phyloP scores from a whole-genome alignment of 1,140 invertebrate species.

The Maconellicoccus hirsutus region DNA sequence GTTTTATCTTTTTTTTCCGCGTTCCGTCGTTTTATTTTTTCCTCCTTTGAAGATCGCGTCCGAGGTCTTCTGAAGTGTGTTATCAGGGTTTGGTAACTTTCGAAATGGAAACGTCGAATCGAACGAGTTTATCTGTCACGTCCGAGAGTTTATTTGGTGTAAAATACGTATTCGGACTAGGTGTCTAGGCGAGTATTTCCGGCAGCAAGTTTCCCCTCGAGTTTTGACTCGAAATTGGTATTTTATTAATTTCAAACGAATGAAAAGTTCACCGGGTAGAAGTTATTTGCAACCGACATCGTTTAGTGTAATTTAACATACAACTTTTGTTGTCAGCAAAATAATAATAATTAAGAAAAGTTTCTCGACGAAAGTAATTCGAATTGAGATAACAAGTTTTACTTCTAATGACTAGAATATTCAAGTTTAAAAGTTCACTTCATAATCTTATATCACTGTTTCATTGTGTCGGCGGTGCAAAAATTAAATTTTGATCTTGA shows the following conservation, averaged over 20 bases:
- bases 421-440: not conserved
- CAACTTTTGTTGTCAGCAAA: conserved; percentile 4
- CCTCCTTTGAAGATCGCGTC: no score
- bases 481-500: not conserved
- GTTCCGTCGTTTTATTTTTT: no score
- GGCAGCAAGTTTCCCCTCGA: no score
- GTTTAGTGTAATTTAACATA: not conserved
- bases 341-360: conserved; percentile 10
- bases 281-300: not conserved
- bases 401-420: conserved; percentile 5
- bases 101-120: no score
- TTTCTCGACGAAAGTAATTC: conserved; percentile 8
- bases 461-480: not conserved
- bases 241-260: not conserved
- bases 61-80: no score
- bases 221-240: no score
- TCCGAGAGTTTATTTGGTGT: no score
- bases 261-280: not conserved
- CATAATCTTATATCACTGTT: not conserved
- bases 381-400: not conserved
- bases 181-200: no score
- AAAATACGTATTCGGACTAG: no score
- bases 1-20: not conserved
- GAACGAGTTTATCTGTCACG: no score
- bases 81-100: no score